A percentile compares a stretch with the other conserved stretches of the same genome.
Evolutionary conservation across 2,113 vertebrate species (phyloP).

Genomic region (Butorides virescens): DNA sequence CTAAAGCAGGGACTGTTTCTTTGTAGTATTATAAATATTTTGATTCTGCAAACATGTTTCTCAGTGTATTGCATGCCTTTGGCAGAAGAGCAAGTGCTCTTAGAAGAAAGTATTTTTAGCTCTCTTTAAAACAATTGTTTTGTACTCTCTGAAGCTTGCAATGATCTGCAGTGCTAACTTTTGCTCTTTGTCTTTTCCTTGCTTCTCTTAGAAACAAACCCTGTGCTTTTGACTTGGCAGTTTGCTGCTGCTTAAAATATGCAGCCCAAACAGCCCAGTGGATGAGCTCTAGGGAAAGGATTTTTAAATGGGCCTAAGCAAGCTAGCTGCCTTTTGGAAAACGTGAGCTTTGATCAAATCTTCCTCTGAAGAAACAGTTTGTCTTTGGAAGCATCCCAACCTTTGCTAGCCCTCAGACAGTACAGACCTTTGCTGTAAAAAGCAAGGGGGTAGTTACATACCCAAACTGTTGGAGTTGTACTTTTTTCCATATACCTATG

Average conservation of each 20-base stretch:
- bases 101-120: constrained; percentile 20
- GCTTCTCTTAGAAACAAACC: neutral
- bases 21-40: neutral
- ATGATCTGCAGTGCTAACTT: neutral
- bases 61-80: neutral
- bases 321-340: neutral
- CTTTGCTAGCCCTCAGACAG: neutral
- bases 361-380: neutral
- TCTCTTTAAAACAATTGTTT: neutral
- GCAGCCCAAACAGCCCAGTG: neutral
- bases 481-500: neutral
- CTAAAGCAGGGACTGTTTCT: neutral
- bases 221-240: neutral
- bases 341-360: neutral
- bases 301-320: neutral
- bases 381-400: neutral
- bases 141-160: neutral
- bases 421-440: neutral
- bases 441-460: neutral
- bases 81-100: neutral
- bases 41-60: neutral
- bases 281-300: neutral
- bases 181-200: neutral
- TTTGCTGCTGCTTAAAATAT: neutral
- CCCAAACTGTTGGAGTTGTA: neutral